Evolutionary conservation across 2,888 invertebrate genomes (phyloP).

Genomic region (Caenorhabditis sulstoni): DNA sequence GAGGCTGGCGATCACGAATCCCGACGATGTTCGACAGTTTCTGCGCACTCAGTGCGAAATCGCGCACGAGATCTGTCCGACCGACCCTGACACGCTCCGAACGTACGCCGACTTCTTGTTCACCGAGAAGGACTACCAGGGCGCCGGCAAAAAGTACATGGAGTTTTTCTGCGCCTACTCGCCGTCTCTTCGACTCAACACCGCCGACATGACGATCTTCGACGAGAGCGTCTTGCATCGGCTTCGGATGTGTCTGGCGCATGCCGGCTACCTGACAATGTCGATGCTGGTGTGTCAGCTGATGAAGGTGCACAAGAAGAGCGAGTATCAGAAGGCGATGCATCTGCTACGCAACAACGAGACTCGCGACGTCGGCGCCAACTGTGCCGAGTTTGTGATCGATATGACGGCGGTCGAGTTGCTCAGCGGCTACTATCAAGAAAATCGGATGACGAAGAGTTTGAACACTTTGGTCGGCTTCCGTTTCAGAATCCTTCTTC

Average conservation of each 20-base stretch:
- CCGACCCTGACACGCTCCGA: constrained; percentile 29
- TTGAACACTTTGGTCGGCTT: constrained; percentile 41
- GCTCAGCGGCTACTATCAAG: constrained; percentile 29
- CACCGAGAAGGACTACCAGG: constrained; percentile 44
- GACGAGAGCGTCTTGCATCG: constrained; percentile 27
- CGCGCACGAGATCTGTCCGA: constrained; percentile 25
- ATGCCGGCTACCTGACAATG: constrained; percentile 51
- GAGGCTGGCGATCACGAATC: constrained; percentile 25
- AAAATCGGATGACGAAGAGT: constrained; percentile 42
- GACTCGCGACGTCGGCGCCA: constrained; percentile 55
- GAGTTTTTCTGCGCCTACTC: constrained; percentile 43
- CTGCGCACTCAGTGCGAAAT: constrained; percentile 31
- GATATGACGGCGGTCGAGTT: constrained; percentile 41
- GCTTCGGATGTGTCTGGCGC: constrained; percentile 34
- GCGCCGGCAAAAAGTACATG: constrained; percentile 48
- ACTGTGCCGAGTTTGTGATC: constrained; percentile 38
- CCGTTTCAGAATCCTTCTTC: background rate
- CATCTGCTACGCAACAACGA: constrained; percentile 33
- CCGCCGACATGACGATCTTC: background rate
- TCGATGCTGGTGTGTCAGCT: constrained; percentile 44
- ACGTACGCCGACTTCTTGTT: constrained; percentile 51
- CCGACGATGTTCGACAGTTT: constrained; percentile 42
- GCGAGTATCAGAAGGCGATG: constrained; percentile 38
- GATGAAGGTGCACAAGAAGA: constrained; percentile 8
- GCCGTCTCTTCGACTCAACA: constrained; percentile 2